Evolutionary conservation across 2,113 vertebrate genomes (phyloP).

Genomic region (Anarhynchus alexandrinus): DNA sequence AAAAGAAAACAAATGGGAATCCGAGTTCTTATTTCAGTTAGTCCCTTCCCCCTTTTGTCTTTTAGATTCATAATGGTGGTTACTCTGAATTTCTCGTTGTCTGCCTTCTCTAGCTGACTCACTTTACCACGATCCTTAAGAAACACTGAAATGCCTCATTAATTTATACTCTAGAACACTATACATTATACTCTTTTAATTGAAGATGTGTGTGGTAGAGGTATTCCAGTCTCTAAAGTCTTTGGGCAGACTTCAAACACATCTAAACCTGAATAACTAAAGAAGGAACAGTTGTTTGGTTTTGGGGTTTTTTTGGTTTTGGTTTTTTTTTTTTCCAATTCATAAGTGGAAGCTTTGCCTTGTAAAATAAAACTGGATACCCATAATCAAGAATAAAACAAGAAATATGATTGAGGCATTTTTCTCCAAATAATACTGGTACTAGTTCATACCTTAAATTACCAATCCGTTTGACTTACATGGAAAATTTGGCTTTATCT

Average conservation of each 20-base stretch:
- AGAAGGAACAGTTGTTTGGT: background rate
- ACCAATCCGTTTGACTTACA: background rate
- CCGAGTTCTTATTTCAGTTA: conserved; percentile 26
- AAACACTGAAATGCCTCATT: background rate
- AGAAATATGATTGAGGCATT: background rate
- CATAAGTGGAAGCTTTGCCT: background rate
- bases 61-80: conserved; percentile 22
- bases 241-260: background rate
- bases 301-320: no score
- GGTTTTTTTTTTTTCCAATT: background rate
- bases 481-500: background rate
- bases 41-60: conserved; percentile 12
- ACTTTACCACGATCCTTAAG: background rate
- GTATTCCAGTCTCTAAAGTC: background rate
- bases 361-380: background rate
- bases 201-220: background rate
- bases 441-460: background rate
- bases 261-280: background rate
- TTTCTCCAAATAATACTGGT: background rate
- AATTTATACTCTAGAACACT: background rate
- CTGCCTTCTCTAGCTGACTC: background rate
- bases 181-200: no score
- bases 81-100: background rate
- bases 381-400: background rate
- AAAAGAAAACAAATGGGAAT: conserved; percentile 48